Evolutionary conservation across 2,113 vertebrate genomes (phyloP).

Genomic region (Hepsetus odoe): DNA sequence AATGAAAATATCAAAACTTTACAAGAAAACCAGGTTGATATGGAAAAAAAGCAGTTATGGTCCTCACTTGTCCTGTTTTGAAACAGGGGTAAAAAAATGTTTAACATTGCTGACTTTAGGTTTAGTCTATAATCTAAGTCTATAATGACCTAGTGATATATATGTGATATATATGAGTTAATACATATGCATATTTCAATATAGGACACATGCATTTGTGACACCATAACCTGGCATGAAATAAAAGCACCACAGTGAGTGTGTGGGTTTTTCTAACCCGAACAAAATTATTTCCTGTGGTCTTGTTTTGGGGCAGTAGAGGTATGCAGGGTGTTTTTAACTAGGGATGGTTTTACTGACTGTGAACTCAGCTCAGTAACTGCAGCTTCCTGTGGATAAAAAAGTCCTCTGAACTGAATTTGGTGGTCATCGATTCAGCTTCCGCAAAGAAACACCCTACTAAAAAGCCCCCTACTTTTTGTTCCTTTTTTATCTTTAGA

Average conservation of each 20-base stretch:
- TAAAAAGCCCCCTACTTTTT: background rate
- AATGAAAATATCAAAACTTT: background rate
- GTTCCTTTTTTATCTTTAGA: slow-evolving; percentile 3
- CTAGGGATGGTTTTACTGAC: slow-evolving; percentile 10
- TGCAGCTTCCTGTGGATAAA: slow-evolving; percentile 42
- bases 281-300: slow-evolving; percentile 2
- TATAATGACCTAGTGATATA: too few species aligned
- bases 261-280: background rate
- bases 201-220: background rate
- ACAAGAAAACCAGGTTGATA: background rate
- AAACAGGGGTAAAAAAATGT: too few species aligned
- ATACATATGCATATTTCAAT: too few species aligned
- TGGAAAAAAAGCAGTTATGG: too few species aligned
- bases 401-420: background rate
- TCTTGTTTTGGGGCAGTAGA: slow-evolving; percentile 15
- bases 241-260: background rate
- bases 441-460: background rate
- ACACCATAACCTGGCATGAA: background rate
- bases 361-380: background rate
- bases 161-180: too few species aligned
- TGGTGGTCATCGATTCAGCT: background rate
- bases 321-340: slow-evolving; percentile 15
- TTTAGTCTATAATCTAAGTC: too few species aligned
- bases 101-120: too few species aligned
- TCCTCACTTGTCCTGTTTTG: too few species aligned